These are phyloP conservation scores for Adelosebastes latens DNA, from an alignment of 2,797 vertebrate species.

Conservation along the genomic window DNA sequence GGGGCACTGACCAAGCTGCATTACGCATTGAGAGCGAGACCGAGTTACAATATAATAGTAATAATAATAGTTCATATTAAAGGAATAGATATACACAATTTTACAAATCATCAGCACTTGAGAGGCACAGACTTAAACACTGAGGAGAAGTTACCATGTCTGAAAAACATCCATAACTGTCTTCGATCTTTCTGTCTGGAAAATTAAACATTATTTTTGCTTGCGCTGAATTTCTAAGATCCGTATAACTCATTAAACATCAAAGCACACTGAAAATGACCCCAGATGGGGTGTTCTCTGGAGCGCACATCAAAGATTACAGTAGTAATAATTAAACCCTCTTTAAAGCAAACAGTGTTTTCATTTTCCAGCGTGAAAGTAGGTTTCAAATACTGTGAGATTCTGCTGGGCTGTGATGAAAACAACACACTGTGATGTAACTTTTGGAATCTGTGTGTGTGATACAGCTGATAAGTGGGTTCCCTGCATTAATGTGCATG, in stretches of 20 bases:
- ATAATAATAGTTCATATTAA: background rate
- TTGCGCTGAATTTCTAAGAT: slow-evolving; percentile 30
- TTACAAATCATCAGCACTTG: background rate
- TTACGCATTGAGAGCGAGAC: fast-evolving
- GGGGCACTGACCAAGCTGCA: no score
- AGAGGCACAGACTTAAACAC: background rate
- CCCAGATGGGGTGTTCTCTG: slow-evolving; percentile 23
- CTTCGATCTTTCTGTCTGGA: slow-evolving; percentile 3
- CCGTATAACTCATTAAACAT: slow-evolving; percentile 45
- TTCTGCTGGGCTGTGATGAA: slow-evolving; percentile 7
- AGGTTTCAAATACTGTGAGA: slow-evolving; percentile 1
- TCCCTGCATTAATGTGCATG: background rate
- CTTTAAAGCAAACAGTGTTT: slow-evolving; percentile 45
- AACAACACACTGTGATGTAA: background rate
- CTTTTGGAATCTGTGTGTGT: background rate
- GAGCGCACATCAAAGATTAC: slow-evolving; percentile 58
- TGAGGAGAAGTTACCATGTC: background rate
- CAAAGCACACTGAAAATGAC: slow-evolving; percentile 46
- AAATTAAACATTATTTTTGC: slow-evolving; percentile 23
- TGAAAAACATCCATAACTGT: background rate
- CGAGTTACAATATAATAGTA: background rate
- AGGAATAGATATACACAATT: background rate
- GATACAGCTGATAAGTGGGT: background rate
- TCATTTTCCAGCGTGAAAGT: slow-evolving; percentile 23
- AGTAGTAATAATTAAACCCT: slow-evolving; percentile 53